phyloP scores from a whole-genome alignment of 2,888 invertebrate species.

The Cataglyphis altisquamis region DNA sequence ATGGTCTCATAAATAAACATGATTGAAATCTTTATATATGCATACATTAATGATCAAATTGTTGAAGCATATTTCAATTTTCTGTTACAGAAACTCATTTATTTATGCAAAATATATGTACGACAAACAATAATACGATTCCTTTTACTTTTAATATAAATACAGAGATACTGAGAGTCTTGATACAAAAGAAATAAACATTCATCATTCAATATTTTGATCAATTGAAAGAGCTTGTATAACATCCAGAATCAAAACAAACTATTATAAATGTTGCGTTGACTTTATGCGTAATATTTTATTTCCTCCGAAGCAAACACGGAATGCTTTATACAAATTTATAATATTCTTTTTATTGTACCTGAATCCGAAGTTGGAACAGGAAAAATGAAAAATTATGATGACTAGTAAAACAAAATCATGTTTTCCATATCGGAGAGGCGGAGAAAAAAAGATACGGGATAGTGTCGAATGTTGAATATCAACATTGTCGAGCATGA shows the following conservation, averaged over 20 bases:
- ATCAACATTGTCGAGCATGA: neutral
- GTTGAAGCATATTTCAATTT: neutral
- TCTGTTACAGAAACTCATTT: neutral
- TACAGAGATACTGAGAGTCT: neutral
- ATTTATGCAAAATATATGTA: neutral
- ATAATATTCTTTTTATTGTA: neutral
- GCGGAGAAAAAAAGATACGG: neutral
- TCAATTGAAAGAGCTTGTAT: neutral
- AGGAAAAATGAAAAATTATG: neutral
- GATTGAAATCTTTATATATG: neutral
- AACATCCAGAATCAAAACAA: slow-evolving; percentile 31
- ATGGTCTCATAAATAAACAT: neutral
- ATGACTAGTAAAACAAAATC: neutral
- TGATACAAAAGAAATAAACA: neutral
- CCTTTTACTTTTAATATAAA: neutral
- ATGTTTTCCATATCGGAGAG: neutral
- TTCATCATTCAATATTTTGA: neutral
- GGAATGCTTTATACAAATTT: neutral
- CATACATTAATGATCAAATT: neutral
- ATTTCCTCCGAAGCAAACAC: neutral
- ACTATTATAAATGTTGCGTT: neutral
- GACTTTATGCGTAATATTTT: neutral
- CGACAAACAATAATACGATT: neutral
- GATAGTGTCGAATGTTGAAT: neutral
- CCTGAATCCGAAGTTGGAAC: neutral